phyloP scores from a whole-genome alignment of 2,797 vertebrate species.

The Ciconia nigra region DNA sequence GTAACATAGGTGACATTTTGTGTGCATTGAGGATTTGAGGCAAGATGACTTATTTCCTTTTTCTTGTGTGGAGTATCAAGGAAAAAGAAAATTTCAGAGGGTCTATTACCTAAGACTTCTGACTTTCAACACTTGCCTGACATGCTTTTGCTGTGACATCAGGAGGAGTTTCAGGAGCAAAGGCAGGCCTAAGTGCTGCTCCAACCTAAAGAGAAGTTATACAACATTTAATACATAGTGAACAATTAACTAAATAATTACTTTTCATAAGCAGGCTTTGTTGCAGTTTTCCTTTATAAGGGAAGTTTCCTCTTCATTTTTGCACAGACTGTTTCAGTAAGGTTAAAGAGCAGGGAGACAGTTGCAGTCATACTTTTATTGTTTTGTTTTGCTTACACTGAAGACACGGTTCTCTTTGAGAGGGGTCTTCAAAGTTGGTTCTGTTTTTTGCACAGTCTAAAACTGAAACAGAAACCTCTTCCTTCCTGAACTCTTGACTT shows the following conservation, averaged over 20 bases:
- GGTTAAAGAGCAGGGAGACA: neutral
- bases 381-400: neutral
- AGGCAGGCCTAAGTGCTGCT: constrained; percentile 93
- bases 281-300: neutral
- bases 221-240: neutral
- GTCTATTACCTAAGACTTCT: neutral
- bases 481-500: neutral
- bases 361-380: neutral
- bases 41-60: neutral
- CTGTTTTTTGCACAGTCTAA: neutral
- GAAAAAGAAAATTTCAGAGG: neutral
- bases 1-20: neutral
- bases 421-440: neutral
- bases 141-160: constrained; percentile 92
- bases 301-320: neutral
- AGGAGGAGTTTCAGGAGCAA: constrained; percentile 86
- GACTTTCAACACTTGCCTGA: constrained; percentile 79
- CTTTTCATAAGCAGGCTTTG: neutral
- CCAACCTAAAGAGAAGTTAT: constrained; percentile 80
- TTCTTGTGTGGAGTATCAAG: neutral
- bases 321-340: neutral
- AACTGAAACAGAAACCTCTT: neutral
- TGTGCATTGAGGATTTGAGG: neutral
- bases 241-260: neutral
- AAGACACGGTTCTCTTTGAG: neutral